Conservation (phyloP, 2,888 invertebrate species). For the Zonitis immaculata region DNA sequence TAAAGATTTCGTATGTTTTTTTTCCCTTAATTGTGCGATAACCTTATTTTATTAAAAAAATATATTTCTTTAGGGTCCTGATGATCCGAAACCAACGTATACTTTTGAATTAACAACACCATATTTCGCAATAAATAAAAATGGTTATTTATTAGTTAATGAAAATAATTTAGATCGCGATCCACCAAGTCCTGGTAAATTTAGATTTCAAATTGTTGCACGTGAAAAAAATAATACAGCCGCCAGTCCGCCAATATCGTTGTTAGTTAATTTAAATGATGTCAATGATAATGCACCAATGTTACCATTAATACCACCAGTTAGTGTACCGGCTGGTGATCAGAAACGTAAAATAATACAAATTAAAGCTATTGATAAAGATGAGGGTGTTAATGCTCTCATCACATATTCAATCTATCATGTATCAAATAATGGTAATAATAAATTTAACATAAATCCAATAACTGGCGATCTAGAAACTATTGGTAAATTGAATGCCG, state of each 20-base stretch:
- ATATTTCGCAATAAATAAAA: conserved; percentile 72
- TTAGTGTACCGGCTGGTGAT: conserved; percentile 62
- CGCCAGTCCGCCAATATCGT: conserved; percentile 76
- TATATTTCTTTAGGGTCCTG: conserved; percentile 59
- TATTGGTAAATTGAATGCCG: conserved; percentile 74
- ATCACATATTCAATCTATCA: conserved; percentile 82
- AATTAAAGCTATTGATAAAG: conserved; percentile 76
- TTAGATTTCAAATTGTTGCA: conserved; percentile 84
- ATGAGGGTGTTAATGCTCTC: conserved; percentile 78
- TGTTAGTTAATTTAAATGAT: conserved; percentile 73
- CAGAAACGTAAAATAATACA: conserved; percentile 39
- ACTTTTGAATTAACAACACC: conserved; percentile 79
- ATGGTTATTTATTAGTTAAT: conserved; percentile 71
- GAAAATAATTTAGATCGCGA: conserved; percentile 82
- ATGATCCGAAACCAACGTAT: conserved; percentile 75
- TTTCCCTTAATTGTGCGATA: too few species aligned
- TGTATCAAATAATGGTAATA: conserved; percentile 84
- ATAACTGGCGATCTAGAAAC: conserved; percentile 70
- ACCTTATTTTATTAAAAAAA: too few species aligned
- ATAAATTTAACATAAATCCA: conserved; percentile 80
- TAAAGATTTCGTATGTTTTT: conserved; percentile 72
- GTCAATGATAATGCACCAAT: conserved; percentile 84
- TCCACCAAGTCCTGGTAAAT: conserved; percentile 77
- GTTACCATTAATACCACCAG: conserved; percentile 73
- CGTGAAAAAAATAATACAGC: conserved; percentile 73